Evolutionary conservation across 2,113 vertebrate genomes (phyloP).

Genomic region (Acrocephalus kingi): DNA sequence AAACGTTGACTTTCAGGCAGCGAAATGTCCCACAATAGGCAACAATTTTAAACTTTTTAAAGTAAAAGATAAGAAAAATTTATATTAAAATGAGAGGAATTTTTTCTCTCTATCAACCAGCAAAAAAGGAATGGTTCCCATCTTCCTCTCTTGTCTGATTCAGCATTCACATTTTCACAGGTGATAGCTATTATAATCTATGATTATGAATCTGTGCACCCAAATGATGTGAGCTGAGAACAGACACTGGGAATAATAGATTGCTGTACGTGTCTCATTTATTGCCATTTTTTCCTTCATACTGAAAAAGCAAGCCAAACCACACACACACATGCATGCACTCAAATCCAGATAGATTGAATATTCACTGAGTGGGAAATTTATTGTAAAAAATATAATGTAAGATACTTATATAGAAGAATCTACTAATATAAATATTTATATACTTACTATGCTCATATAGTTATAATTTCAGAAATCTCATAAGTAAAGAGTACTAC

Average conservation of each 20-base stretch:
- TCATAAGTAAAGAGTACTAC: neutral
- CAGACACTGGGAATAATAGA: constrained; percentile 63
- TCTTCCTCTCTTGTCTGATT: constrained; percentile 66
- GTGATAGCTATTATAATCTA: constrained; percentile 72
- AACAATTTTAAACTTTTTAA: constrained; percentile 72
- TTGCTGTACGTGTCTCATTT: constrained; percentile 67
- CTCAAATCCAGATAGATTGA: constrained; percentile 57
- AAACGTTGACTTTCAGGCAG: constrained; percentile 45
- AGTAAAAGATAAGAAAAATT: constrained; percentile 58
- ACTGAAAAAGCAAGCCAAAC: constrained; percentile 55
- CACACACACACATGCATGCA: neutral
- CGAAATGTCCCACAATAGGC: constrained; percentile 55
- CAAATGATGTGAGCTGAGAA: constrained; percentile 64
- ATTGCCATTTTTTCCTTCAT: constrained; percentile 61
- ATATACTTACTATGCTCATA: constrained; percentile 11
- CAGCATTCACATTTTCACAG: constrained; percentile 70
- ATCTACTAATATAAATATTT: neutral
- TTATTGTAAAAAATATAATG: constrained; percentile 53
- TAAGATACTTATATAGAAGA: constrained; percentile 1
- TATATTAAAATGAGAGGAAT: constrained; percentile 56
- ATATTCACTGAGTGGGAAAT: constrained; percentile 66
- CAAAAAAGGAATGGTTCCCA: neutral
- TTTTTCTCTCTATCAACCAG: constrained; percentile 29
- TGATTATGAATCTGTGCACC: constrained; percentile 71
- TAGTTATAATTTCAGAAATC: neutral